phyloP scores from a whole-genome alignment of 2,888 invertebrate species.

The Shargacucullia verbasci region DNA sequence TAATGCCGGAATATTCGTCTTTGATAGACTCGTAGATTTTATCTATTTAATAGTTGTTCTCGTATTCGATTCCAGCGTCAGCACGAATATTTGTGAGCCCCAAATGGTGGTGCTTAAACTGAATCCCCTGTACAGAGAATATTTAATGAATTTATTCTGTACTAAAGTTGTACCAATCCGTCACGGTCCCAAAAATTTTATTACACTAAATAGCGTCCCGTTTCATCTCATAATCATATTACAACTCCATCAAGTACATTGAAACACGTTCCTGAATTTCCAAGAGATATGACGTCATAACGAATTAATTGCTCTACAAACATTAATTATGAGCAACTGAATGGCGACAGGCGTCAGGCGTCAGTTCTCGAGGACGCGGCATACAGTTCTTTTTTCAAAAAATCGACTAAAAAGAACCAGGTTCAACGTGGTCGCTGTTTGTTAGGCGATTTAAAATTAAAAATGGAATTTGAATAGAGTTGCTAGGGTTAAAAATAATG shows the following conservation, averaged over 20 bases:
- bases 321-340: constrained; percentile 48
- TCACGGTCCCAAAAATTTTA: background rate
- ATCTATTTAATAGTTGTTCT: too few species aligned
- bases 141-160: too few species aligned
- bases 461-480: constrained; percentile 51
- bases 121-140: too few species aligned
- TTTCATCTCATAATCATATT: constrained; percentile 10
- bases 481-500: constrained; percentile 57
- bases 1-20: too few species aligned
- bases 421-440: constrained; percentile 30
- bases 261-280: constrained; percentile 5
- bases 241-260: constrained; percentile 4
- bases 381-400: constrained; percentile 21
- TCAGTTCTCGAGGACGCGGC: constrained; percentile 12
- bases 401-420: constrained; percentile 38
- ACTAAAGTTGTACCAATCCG: background rate
- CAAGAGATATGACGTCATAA: constrained; percentile 40
- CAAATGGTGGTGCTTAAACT: too few species aligned
- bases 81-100: too few species aligned
- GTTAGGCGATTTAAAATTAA: constrained; percentile 48
- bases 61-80: too few species aligned
- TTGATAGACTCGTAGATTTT: too few species aligned
- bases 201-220: background rate
- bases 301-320: constrained; percentile 51
- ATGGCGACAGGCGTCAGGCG: constrained; percentile 17